Conservation (phyloP, 2,113 vertebrate species). For the Rhinolophus sinicus region DNA sequence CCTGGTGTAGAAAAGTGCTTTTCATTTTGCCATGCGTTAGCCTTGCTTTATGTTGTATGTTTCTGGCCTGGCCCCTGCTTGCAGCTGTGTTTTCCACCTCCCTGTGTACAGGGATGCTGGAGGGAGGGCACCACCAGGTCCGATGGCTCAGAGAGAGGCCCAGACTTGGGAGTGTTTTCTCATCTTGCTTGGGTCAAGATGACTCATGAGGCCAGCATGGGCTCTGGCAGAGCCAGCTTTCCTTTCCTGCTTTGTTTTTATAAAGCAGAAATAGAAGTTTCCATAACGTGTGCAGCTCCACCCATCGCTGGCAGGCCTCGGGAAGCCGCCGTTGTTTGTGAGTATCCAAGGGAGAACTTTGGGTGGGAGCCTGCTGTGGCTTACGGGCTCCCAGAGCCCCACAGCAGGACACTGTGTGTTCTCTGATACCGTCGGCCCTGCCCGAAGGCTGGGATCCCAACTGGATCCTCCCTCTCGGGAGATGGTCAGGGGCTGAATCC, state of each 20-base stretch:
- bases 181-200: not conserved
- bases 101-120: rapidly evolving
- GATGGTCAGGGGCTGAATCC: not conserved
- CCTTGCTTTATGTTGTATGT: rapidly evolving
- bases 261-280: slow-evolving; percentile 70
- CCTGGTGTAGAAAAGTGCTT: not conserved
- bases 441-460: not conserved
- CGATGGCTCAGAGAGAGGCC: not conserved
- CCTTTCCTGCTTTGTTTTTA: slow-evolving; percentile 50
- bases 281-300: slow-evolving; percentile 4
- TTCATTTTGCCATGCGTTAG: not conserved
- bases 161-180: not conserved
- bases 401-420: not conserved
- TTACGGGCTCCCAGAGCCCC: not conserved
- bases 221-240: not conserved
- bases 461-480: too few species aligned
- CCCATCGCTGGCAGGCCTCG: not conserved
- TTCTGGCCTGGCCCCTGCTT: not conserved
- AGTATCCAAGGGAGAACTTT: not conserved
- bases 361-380: not conserved
- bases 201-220: not conserved
- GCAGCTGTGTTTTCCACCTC: not conserved
- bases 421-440: rapidly evolving
- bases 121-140: rapidly evolving
- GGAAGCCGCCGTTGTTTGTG: not conserved